phyloP scores from a whole-genome alignment of 2,113 vertebrate genomes.

The human (Homo sapiens) region GRCh38 chr11:38834001-38834500 shows the following conservation, averaged over 20 bases:
- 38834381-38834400: constrained; percentile 43
- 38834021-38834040: not conserved
- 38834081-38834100: not conserved
- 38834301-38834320: not conserved
- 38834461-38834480: constrained; percentile 35
- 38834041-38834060: not conserved
- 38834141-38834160: not conserved
- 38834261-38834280: not conserved
- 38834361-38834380: constrained; percentile 45
- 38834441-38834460: constrained; percentile 48
- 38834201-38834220: not conserved
- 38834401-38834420: not conserved
- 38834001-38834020: not conserved
- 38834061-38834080: not conserved
- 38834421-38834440: not conserved
- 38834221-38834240: not conserved
- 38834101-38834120: not conserved
- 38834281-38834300: not conserved
- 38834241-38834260: not conserved
- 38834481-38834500: constrained; percentile 60
- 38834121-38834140: not conserved
- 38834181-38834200: not conserved
- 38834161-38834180: not conserved
- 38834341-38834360: not conserved
- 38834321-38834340: constrained; percentile 1